Base-by-base conservation (phyloP, 2,113 vertebrate species). In the Malurus cyaneus region DNA sequence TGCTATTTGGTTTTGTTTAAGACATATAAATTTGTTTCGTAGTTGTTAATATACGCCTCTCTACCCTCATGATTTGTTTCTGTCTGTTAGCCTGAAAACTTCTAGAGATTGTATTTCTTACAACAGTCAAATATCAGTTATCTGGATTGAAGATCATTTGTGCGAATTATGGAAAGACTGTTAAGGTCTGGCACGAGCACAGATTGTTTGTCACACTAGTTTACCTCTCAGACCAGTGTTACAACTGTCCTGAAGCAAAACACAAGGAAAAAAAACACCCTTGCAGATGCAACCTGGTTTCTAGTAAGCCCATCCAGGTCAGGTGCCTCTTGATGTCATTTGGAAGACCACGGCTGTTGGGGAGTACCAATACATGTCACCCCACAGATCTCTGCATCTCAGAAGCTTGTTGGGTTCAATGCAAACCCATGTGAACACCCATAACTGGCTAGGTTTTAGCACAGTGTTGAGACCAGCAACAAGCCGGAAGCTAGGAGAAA, bases 281-380 rank as follows among this genome's bases (percentile, higher is more conserved):
- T 60, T 41, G 8, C 9, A 50, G 25, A 46, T 28, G 6, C 5
- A 72, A 9, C 41, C 32, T n/a, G 18, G 9, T 65, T 78, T 73
- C 46, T 19, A 36, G 49, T 4, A 54, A 56, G 25, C 11, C 34
- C 5, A 5, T 34, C 20, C 19, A 32, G 10, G 9, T 49, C 44
- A 69, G 34, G 9, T 57, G 19, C 17, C 62, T 80, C 24, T 7
- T 14, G 7, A 31, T 14, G 14, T 42, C 1, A 2, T 39, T 70
- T 47, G 31, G 46, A 42, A 69, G 49, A 70, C 9, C 32, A 64
- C 18, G 29, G 28, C 12, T 81, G 26, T 39, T 65, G 31, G 15
- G 23, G 8, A 46, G 6, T 18, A 29, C 5, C n/a, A 42, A 52
- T 6, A 42, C 5, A 36, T 2, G 2, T 3, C 21, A 8, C 3